Evolutionary conservation across 2,888 invertebrate genomes (phyloP).

Genomic region (Syritta pipiens): DNA sequence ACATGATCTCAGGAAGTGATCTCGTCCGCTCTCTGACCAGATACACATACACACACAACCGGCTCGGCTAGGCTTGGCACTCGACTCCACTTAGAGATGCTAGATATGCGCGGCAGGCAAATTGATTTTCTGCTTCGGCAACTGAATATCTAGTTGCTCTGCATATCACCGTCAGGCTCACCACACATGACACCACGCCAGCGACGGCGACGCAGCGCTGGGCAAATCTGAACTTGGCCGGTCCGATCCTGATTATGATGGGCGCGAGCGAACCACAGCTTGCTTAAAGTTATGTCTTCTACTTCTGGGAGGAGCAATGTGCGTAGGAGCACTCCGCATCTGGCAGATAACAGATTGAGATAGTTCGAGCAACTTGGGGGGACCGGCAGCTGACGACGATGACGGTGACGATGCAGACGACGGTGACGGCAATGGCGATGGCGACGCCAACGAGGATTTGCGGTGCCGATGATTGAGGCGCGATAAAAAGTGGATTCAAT

Average conservation of each 20-base stretch:
- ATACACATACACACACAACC: conserved; percentile 13
- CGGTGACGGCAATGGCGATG: conserved; percentile 16
- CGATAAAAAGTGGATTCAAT: conserved; percentile 53
- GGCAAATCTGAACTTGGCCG: conserved; percentile 3
- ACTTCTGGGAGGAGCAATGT: conserved; percentile 43
- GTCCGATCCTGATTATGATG: conserved; percentile 48
- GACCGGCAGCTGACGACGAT: conserved; percentile 18
- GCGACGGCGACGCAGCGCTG: not conserved
- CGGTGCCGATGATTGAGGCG: conserved; percentile 50
- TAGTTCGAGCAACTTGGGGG: conserved; percentile 37
- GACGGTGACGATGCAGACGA: not conserved
- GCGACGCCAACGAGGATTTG: too few species aligned
- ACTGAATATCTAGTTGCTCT: conserved; percentile 57
- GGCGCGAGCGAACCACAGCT: conserved; percentile 40
- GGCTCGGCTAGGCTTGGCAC: too few species aligned
- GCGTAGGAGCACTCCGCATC: conserved; percentile 57
- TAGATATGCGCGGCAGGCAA: conserved; percentile 56
- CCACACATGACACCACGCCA: conserved; percentile 20
- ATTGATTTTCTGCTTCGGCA: conserved; percentile 68
- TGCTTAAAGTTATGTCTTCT: conserved; percentile 35
- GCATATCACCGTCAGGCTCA: conserved; percentile 35
- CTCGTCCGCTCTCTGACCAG: conserved; percentile 32
- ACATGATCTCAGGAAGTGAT: conserved; percentile 69
- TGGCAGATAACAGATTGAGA: conserved; percentile 54
- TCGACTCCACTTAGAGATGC: conserved; percentile 38